Evolutionary conservation across 2,888 invertebrate genomes (phyloP).

Genomic region (Dolomedes plantarius): DNA sequence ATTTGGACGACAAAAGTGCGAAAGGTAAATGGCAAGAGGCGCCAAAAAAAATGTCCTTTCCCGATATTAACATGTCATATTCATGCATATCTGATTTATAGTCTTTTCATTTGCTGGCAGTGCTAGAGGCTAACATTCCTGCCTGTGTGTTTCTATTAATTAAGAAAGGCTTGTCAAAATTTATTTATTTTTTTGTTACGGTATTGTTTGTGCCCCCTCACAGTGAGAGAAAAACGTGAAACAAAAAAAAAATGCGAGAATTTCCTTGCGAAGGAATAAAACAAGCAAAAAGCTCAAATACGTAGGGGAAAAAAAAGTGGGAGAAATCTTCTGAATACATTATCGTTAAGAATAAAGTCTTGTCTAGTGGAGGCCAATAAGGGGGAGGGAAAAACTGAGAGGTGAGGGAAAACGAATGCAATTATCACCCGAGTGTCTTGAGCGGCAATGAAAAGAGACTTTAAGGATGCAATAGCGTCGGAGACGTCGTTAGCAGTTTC

Average conservation of each 20-base stretch:
- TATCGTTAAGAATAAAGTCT: constrained; percentile 14
- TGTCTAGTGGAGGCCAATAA: constrained; percentile 52
- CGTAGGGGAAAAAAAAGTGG: not conserved
- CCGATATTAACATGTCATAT: not conserved
- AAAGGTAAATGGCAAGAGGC: no score
- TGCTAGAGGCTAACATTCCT: not conserved
- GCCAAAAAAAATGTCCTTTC: no score
- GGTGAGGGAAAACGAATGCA: constrained; percentile 45
- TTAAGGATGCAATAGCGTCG: constrained; percentile 43
- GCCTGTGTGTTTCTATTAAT: not conserved
- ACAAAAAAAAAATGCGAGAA: not conserved
- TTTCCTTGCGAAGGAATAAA: not conserved
- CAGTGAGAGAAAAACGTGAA: not conserved
- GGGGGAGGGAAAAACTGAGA: constrained; percentile 1
- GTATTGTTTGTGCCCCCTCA: not conserved
- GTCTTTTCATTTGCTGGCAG: not conserved
- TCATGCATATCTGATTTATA: not conserved
- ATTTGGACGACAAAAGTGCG: no score
- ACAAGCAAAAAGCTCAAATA: not conserved
- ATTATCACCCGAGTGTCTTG: constrained; percentile 52
- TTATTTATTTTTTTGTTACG: not conserved
- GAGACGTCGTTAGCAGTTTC: constrained; percentile 62
- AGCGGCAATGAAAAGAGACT: constrained; percentile 53
- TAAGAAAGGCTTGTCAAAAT: not conserved
- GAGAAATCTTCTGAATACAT: constrained; percentile 4